Conservation (phyloP, 2,113 vertebrate genomes). For the Tyto alba region DNA sequence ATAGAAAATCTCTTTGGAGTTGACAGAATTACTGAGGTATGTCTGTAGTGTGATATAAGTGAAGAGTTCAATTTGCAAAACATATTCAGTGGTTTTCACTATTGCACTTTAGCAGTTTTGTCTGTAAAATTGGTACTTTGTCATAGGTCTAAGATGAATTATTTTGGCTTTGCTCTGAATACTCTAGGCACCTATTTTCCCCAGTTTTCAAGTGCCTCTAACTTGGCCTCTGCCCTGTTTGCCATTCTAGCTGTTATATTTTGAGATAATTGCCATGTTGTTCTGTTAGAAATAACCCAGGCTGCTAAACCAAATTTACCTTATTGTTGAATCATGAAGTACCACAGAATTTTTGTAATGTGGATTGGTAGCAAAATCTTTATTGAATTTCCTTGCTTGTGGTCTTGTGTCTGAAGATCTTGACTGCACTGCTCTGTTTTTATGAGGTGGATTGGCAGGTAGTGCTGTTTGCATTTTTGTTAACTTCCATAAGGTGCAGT, state of each 20-base stretch:
- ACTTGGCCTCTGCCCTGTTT: not conserved
- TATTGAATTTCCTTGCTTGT: not conserved
- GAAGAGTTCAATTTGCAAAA: not conserved
- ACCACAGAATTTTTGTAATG: not conserved
- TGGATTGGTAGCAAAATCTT: not conserved
- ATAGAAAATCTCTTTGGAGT: not conserved
- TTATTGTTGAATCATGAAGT: not conserved
- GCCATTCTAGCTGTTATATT: not conserved
- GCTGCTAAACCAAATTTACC: not conserved
- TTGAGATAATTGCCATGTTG: not conserved
- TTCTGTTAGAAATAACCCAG: not conserved
- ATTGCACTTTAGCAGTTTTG: not conserved
- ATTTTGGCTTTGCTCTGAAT: not conserved
- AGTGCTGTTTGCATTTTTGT: not conserved
- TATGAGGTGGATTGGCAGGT: not conserved
- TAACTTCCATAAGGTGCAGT: not conserved
- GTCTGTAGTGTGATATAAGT: not conserved
- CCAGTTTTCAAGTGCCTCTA: not conserved
- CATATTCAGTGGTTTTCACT: not conserved
- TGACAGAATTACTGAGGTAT: not conserved
- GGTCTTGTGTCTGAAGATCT: not conserved
- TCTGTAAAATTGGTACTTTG: not conserved
- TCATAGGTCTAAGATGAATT: not conserved
- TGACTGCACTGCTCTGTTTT: not conserved
- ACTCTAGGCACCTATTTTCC: not conserved